Base-by-base conservation (phyloP, 2,113 vertebrate genomes). In the Tauraco erythrolophus region DNA sequence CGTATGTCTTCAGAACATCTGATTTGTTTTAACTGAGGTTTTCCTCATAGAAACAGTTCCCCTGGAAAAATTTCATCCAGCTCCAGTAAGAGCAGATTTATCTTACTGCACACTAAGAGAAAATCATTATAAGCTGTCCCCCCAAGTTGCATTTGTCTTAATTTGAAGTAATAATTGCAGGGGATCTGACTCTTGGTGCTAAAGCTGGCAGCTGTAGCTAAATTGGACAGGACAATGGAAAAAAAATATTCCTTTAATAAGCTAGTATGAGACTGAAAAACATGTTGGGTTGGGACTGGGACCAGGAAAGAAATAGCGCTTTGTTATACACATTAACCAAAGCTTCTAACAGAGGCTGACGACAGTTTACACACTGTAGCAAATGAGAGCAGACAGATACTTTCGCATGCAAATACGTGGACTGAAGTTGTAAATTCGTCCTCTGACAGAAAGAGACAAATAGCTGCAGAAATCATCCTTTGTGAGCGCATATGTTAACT, bases 151-250 rank as follows among this genome's bases (percentile, higher is more conserved):
- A 69, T 75, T 81, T 91, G 54, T 91, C 83, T 89, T 82, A 84
- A 91, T 94, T 94, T 94, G 64, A 81, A 76, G 31, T 53, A 84
- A 79, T 87, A 94, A 88, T 91, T 95, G 60, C 56, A 87, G 61
- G 56, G 39, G 72, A 60, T 92, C 48, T 79, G 83, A 82, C 57
- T 81, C 37, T 75, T 48, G 14, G 35, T 68, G 69, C 57, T 84
- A 68, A 92, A 46, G 45, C 76, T 89, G 71, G 80, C 60, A 94
- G 76, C 64, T 92, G 83, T 31, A 93, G 60, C 68, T 91, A 84
- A 65, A 86, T 74, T 86, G 60, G 15, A 62, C 1, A 3, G 85
- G 69, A 61, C 72, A 96, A 75, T 68, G 68, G 72, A 91, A 97
- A 81, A 17, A 80, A 72, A 56, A 61, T 64, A 76, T 79, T 94